These are phyloP conservation scores for Furcifer pardalis DNA, from an alignment of 2,797 vertebrate species.

Conservation along the genomic window DNA sequence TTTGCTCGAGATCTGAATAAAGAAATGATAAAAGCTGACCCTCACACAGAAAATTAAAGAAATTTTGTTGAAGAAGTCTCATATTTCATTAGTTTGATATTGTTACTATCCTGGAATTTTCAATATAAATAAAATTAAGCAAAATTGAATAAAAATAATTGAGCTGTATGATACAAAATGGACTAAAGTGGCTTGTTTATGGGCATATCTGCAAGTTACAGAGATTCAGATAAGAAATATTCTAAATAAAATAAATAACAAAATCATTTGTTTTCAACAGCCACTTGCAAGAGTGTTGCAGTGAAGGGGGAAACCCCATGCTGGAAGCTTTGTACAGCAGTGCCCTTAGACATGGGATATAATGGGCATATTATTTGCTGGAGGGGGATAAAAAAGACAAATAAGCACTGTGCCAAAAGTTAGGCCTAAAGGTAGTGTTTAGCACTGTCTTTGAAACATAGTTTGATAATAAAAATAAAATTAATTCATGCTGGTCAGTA, in stretches of 20 bases:
- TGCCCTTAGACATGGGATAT: not conserved
- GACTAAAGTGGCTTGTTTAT: too few relatives aligned
- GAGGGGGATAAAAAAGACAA: conserved; percentile 24
- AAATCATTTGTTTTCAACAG: conserved; percentile 22
- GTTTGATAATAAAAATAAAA: conserved; percentile 32
- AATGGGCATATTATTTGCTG: not conserved
- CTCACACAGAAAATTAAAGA: too few relatives aligned
- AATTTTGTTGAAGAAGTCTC: too few relatives aligned
- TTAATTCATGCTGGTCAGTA: not conserved
- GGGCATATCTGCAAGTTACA: too few relatives aligned
- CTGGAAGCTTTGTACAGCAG: not conserved
- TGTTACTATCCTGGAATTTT: too few relatives aligned
- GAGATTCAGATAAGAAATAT: too few relatives aligned
- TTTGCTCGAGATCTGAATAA: too few relatives aligned
- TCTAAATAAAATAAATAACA: not conserved
- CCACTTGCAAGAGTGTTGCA: conserved; percentile 5
- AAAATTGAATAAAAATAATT: too few relatives aligned
- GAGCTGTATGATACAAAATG: too few relatives aligned
- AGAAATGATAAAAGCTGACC: too few relatives aligned
- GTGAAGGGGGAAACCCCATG: conserved; percentile 2
- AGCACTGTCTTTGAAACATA: conserved; percentile 10
- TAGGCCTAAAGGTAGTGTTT: not conserved
- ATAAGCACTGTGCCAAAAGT: not conserved
- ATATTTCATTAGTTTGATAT: too few relatives aligned
- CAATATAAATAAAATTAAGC: too few relatives aligned